These are phyloP conservation scores for Thunnus albacares DNA, from an alignment of 2,797 vertebrate species.

Conservation along the genomic window DNA sequence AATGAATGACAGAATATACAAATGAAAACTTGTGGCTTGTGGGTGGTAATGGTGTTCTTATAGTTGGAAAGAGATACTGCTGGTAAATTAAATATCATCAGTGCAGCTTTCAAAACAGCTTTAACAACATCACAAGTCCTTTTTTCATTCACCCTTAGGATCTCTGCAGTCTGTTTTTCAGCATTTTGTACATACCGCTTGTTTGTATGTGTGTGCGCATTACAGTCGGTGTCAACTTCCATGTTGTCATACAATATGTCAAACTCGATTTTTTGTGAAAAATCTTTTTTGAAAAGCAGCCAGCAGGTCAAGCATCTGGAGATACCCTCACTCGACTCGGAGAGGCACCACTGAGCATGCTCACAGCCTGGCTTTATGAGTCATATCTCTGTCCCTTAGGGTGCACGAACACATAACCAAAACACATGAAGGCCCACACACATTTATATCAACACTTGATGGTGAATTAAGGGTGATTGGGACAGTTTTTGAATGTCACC, in stretches of 20 bases:
- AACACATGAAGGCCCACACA: slow-evolving; percentile 2
- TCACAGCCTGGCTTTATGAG: slow-evolving; percentile 41
- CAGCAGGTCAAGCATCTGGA: slow-evolving; percentile 60
- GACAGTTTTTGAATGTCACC: no score
- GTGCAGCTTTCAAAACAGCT: not conserved
- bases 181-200: not conserved
- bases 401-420: slow-evolving; percentile 11
- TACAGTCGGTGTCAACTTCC: not conserved
- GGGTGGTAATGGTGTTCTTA: no score
- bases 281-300: no score
- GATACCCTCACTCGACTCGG: slow-evolving; percentile 18
- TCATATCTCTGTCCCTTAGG: slow-evolving; percentile 47
- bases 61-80: not conserved
- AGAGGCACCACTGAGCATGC: slow-evolving; percentile 41
- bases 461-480: no score
- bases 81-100: not conserved
- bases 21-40: no score
- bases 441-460: no score
- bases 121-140: not conserved
- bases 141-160: not conserved
- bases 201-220: not conserved
- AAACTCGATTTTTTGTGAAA: not conserved
- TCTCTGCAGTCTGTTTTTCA: slow-evolving; percentile 1
- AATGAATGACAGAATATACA: no score
- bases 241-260: slow-evolving; percentile 1